Evolutionary conservation across 2,113 vertebrate species (phyloP).

Genomic region (Siniperca knerii): DNA sequence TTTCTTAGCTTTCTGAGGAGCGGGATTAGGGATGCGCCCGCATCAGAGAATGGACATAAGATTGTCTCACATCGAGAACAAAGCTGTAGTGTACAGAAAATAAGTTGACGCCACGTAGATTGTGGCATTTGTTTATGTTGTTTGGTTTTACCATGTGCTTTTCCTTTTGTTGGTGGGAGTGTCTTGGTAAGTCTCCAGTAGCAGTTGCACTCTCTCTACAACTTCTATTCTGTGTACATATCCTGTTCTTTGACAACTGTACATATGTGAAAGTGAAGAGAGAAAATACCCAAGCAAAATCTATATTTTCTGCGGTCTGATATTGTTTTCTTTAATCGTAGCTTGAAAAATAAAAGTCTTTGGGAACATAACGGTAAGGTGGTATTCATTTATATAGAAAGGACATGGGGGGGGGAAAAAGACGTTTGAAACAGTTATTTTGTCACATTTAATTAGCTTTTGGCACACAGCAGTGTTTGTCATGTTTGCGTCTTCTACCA

Average conservation of each 20-base stretch:
- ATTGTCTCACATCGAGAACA: constrained; percentile 74
- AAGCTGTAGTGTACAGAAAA: constrained; percentile 80
- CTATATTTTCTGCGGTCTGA: constrained; percentile 89
- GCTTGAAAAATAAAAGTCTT: constrained; percentile 86
- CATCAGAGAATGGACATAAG: constrained; percentile 62
- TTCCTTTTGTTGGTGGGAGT: constrained; percentile 67
- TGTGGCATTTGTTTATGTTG: constrained; percentile 69
- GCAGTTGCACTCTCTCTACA: constrained; percentile 74
- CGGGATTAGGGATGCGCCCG: constrained; percentile 60
- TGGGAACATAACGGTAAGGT: constrained; percentile 68
- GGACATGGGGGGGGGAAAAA: neutral
- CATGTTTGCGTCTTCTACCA: constrained; percentile 56
- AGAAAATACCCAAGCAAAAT: constrained; percentile 85
- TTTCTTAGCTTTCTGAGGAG: constrained; percentile 74
- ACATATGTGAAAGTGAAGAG: constrained; percentile 87
- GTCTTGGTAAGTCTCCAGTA: constrained; percentile 78
- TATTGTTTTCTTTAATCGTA: constrained; percentile 88
- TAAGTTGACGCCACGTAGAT: constrained; percentile 71
- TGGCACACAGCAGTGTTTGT: constrained; percentile 72
- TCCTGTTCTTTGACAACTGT: constrained; percentile 84
- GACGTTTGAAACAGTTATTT: neutral
- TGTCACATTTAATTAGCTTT: constrained; percentile 35
- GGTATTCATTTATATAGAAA: neutral
- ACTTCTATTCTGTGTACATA: constrained; percentile 84
- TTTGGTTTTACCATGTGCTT: constrained; percentile 73